A percentile compares a stretch with the other conserved stretches of the same genome.
phyloP scores from a whole-genome alignment of 2,113 vertebrate genomes.

The Sapajus apella region DNA sequence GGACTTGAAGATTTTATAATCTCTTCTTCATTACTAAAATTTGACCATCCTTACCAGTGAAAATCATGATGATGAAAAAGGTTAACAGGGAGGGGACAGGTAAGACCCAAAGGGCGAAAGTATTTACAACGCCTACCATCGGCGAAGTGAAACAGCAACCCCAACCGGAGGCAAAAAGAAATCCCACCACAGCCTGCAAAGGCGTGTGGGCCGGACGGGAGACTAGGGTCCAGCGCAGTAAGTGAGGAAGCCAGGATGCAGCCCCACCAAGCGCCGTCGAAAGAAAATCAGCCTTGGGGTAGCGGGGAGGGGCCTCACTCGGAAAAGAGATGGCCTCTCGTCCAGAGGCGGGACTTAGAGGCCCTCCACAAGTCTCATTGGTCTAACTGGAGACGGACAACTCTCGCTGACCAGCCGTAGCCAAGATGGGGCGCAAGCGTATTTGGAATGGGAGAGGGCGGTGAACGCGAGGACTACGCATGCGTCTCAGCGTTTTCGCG shows the following conservation, averaged over 20 bases:
- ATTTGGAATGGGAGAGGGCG: neutral
- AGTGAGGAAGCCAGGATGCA: rapidly evolving
- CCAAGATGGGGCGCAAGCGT: neutral
- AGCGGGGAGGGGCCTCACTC: rapidly evolving
- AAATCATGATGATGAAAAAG: neutral
- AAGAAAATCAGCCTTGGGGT: rapidly evolving
- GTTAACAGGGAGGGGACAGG: neutral
- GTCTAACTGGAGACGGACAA: neutral
- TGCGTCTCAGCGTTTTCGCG: rapidly evolving
- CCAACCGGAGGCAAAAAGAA: neutral
- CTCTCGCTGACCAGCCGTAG: neutral
- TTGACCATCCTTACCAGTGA: neutral
- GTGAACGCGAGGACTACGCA: neutral
- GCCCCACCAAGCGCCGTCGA: rapidly evolving
- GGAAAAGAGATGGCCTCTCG: rapidly evolving
- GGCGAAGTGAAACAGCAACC: slow-evolving; percentile 37
- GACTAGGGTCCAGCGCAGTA: neutral
- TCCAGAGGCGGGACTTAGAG: neutral
- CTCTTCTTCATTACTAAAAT: neutral
- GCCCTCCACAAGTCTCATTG: neutral
- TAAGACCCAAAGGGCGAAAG: neutral
- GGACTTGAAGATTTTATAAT: neutral
- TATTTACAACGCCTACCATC: neutral
- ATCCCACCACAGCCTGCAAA: rapidly evolving
- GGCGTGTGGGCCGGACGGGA: neutral